Evolutionary conservation across 2,888 invertebrate species (phyloP).

Genomic region (Limnephilus rhombicus): DNA sequence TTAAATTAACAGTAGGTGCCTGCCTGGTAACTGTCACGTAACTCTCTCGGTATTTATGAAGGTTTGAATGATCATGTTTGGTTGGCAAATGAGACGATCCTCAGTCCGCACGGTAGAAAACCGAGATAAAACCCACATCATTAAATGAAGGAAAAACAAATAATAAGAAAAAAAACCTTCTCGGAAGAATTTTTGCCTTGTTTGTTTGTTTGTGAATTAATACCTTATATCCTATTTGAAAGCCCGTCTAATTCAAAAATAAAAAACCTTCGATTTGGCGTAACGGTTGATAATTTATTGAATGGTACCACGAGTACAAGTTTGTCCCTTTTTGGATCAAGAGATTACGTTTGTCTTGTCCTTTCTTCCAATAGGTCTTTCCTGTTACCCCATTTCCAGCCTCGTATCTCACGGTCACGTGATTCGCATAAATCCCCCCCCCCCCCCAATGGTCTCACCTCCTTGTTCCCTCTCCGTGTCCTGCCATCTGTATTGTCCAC

Average conservation of each 20-base stretch:
- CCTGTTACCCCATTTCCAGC: conserved; percentile 3
- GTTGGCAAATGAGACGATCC: background rate
- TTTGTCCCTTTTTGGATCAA: conserved; percentile 5
- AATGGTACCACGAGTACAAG: background rate
- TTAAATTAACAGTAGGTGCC: background rate
- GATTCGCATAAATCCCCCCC: conserved; percentile 22
- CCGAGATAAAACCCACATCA: background rate
- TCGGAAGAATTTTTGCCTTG: background rate
- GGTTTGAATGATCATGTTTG: background rate
- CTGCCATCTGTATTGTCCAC: conserved; percentile 10
- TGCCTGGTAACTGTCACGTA: background rate
- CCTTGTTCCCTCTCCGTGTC: background rate
- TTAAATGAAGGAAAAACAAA: background rate
- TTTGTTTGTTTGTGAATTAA: background rate
- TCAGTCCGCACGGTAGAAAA: background rate
- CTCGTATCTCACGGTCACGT: conserved; percentile 18
- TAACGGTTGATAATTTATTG: conserved; percentile 20
- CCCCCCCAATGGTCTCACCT: conserved; percentile 2
- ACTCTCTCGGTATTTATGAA: background rate
- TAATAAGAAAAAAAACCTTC: background rate
- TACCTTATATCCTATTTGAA: background rate
- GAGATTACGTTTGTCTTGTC: conserved; percentile 29
- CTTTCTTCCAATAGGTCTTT: background rate
- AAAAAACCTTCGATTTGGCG: background rate
- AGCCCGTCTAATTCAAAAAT: background rate